Conservation (phyloP, 2,797 vertebrate species). For the Denticeps clupeoides region DNA sequence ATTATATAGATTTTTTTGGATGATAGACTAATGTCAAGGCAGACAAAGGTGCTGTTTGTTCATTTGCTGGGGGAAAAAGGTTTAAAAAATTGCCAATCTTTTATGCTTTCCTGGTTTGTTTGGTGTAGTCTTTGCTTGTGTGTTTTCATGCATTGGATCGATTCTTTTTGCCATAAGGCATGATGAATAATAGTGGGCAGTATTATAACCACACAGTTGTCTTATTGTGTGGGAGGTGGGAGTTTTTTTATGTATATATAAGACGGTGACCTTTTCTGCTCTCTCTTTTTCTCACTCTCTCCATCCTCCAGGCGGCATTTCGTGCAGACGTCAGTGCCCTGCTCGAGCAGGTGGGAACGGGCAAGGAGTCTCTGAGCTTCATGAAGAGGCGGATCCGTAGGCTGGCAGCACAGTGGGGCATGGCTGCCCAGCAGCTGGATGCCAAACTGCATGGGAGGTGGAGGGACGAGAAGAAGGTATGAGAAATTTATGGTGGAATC, state of each 20-base stretch:
- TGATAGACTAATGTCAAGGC: too few relatives aligned
- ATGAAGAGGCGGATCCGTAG: conserved; percentile 83
- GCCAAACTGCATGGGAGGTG: conserved; percentile 56
- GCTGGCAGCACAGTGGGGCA: conserved; percentile 72
- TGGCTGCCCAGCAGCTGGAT: conserved; percentile 65
- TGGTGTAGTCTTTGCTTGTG: too few relatives aligned
- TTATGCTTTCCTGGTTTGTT: too few relatives aligned
- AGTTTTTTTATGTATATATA: neutral
- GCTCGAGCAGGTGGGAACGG: conserved; percentile 78
- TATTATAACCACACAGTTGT: too few relatives aligned
- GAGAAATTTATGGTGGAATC: neutral
- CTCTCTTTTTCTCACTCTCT: neutral
- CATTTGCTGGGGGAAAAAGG: too few relatives aligned
- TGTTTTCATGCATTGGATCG: too few relatives aligned
- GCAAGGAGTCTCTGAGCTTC: conserved; percentile 89
- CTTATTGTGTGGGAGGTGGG: too few relatives aligned
- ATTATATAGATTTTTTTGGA: too few relatives aligned
- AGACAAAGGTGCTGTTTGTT: too few relatives aligned
- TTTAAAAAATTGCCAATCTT: too few relatives aligned
- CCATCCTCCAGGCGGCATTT: conserved; percentile 65
- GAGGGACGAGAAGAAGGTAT: conserved; percentile 79
- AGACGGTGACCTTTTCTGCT: neutral
- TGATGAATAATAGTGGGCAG: too few relatives aligned
- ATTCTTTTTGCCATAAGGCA: too few relatives aligned
- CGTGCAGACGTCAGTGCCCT: conserved; percentile 74